Percentiles rank a stretch among this genome's conserved stretches.
phyloP scores from a whole-genome alignment of 2,113 vertebrate species.

The Mus spicilegus region DNA sequence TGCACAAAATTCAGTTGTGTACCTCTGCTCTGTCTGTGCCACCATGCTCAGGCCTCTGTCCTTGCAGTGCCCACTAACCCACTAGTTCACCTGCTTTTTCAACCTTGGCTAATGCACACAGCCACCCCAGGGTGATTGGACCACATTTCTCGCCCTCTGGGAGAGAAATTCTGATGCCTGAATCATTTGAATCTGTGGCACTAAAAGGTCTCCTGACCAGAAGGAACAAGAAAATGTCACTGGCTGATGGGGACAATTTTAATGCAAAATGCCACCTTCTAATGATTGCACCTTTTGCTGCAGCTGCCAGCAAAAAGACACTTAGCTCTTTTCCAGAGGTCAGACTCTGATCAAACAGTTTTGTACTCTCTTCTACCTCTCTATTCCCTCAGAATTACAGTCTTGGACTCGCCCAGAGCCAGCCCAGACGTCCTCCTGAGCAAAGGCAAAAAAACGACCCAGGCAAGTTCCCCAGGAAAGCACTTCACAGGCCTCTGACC shows the following conservation, averaged over 20 bases:
- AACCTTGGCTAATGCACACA: not conserved
- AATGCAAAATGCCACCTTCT: slow-evolving; percentile 79
- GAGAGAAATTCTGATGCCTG: slow-evolving; percentile 26
- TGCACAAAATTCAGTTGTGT: rapidly evolving
- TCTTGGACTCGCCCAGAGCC: not conserved
- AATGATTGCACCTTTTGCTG: slow-evolving; percentile 59
- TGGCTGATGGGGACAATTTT: slow-evolving; percentile 77
- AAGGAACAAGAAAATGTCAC: slow-evolving; percentile 82
- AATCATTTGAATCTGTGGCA: slow-evolving; percentile 57
- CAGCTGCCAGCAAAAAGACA: slow-evolving; percentile 63
- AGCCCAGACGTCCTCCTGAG: not conserved
- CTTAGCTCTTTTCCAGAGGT: slow-evolving; percentile 64
- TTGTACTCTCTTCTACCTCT: slow-evolving; percentile 8
- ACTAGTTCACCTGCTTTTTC: slow-evolving; percentile 47
- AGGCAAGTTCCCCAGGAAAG: not conserved
- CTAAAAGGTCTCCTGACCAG: slow-evolving; percentile 76
- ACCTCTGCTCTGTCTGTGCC: rapidly evolving
- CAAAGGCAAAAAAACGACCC: not conserved
- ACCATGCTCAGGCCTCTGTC: not conserved
- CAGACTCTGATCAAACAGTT: slow-evolving; percentile 64
- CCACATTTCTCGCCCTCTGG: slow-evolving; percentile 1
- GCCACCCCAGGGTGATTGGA: not conserved
- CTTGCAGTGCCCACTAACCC: not conserved
- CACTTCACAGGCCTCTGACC: not conserved
- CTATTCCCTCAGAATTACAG: not conserved